Conservation (phyloP, 1,140 invertebrate species). For the Pteromalus puparum region DNA sequence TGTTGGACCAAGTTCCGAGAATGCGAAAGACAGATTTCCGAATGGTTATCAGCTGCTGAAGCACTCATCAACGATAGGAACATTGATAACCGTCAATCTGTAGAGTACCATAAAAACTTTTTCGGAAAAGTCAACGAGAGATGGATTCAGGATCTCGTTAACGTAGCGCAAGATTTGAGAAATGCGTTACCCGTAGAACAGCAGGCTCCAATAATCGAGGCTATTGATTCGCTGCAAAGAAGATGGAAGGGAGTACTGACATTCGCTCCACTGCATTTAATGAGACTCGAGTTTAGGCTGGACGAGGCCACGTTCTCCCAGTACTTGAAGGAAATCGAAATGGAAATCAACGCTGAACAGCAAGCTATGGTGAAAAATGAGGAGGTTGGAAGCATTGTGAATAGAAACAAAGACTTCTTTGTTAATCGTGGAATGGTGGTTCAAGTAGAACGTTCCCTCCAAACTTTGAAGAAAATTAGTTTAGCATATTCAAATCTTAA, state of each 20-base stretch:
- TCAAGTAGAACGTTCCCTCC: constrained; percentile 84
- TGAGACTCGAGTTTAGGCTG: constrained; percentile 91
- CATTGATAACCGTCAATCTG: constrained; percentile 86
- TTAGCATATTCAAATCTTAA: constrained; percentile 80
- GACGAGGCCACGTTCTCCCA: constrained; percentile 91
- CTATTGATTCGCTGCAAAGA: constrained; percentile 82
- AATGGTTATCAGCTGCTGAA: constrained; percentile 91
- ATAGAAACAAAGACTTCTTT: constrained; percentile 87
- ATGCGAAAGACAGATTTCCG: constrained; percentile 85
- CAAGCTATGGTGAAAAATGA: constrained; percentile 91
- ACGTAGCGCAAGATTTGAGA: constrained; percentile 87
- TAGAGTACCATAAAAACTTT: constrained; percentile 89
- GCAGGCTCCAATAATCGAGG: constrained; percentile 81
- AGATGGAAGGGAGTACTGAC: constrained; percentile 88
- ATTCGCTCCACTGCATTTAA: constrained; percentile 88
- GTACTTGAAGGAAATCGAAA: constrained; percentile 91
- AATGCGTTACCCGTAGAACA: constrained; percentile 81
- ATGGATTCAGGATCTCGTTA: constrained; percentile 87
- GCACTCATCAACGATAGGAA: constrained; percentile 87
- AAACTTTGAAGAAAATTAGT: constrained; percentile 84
- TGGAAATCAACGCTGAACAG: constrained; percentile 90
- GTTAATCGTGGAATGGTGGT: constrained; percentile 81
- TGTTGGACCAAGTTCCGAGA: constrained; percentile 92
- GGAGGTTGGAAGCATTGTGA: constrained; percentile 85
- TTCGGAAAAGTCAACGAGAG: constrained; percentile 90